Base-by-base conservation (phyloP, 2,113 vertebrate species). In the Chitala chitala region DNA sequence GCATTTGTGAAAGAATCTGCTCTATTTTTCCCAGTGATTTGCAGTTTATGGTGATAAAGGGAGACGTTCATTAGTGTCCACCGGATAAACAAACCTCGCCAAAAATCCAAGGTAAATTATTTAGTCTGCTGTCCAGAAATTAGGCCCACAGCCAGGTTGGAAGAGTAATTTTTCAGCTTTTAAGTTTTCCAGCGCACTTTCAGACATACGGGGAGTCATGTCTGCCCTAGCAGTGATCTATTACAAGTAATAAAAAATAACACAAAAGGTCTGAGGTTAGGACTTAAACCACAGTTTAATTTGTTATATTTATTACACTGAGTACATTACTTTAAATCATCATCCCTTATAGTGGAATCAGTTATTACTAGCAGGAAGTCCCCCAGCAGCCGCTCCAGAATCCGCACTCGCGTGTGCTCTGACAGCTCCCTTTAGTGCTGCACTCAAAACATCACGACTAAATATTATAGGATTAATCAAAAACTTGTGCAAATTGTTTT, bases 21-120 rank as follows among this genome's bases (percentile, higher is more conserved):
- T 73, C n/a, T n/a, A n/a, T n/a, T 81, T 76, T 80, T 79, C 29
- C 40, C 75, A 74, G 74, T 81, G 78, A 78, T 73, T 84, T 75
- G 79, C 42, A 65, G 65, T 64, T 79, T 80, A 81, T 81, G 64
- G 51, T 81, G 78, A 81, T 81, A 76, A 78, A 74, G 77, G 55
- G 68, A 80, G 73, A 80, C 76, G 82, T 81, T 68, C 76, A 78
- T 77, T 76, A 78, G 75, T 74, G 72, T 53, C 65, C 61, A 73
- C 76, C 75, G 69, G 44, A 80, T 82, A 78, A 82, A 82, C 72
- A 81, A 80, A 73, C 72, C 56, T 82, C 71, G 51, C 55, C 58
- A 68, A 69, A 69, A 76, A 77, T 76, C 69, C 73, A 68, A 74
- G 81, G 78, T 65, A 74, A 75, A 74, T 69, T 69, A 73, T 77